Conservation (phyloP, 2,797 vertebrate genomes). For the Cryptoblepharus egeriae region DNA sequence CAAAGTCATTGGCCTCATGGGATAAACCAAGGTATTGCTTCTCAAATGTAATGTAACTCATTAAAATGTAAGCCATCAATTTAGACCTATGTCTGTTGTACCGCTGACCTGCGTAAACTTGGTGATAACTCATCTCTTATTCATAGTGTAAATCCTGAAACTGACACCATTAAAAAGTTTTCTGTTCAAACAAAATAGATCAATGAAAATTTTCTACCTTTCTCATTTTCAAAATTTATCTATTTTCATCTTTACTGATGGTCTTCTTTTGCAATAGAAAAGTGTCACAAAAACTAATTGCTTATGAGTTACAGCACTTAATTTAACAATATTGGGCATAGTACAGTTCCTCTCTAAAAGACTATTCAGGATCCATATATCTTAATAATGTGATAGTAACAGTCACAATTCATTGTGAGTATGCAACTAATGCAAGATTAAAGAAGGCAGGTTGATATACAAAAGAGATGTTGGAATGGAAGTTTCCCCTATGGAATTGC, state of each 20-base stretch:
- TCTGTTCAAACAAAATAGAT: not conserved
- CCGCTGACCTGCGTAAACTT: slow-evolving; percentile 25
- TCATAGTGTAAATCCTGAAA: slow-evolving; percentile 22
- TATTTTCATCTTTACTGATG: not conserved
- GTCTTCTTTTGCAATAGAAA: not conserved
- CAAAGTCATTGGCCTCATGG: slow-evolving; percentile 34
- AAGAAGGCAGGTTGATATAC: not conserved
- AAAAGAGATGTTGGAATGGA: not conserved
- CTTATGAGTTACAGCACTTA: not conserved
- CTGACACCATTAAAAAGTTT: slow-evolving; percentile 8
- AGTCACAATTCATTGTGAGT: not conserved
- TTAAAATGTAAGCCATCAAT: slow-evolving; percentile 33
- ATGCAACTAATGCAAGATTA: not conserved
- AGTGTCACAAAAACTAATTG: not conserved
- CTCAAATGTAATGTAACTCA: slow-evolving; percentile 24
- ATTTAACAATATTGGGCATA: not conserved
- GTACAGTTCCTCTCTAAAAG: not conserved
- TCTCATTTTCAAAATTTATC: not conserved
- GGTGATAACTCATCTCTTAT: slow-evolving; percentile 17
- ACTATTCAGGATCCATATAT: not conserved
- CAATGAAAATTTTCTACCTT: not conserved
- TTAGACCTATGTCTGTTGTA: slow-evolving; percentile 22
- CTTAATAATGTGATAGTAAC: not conserved
- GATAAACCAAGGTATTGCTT: slow-evolving; percentile 21
- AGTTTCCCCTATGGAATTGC: not conserved